These are phyloP conservation scores for Sialis lutaria DNA, from an alignment of 2,888 invertebrate genomes.

Conservation along the genomic window DNA sequence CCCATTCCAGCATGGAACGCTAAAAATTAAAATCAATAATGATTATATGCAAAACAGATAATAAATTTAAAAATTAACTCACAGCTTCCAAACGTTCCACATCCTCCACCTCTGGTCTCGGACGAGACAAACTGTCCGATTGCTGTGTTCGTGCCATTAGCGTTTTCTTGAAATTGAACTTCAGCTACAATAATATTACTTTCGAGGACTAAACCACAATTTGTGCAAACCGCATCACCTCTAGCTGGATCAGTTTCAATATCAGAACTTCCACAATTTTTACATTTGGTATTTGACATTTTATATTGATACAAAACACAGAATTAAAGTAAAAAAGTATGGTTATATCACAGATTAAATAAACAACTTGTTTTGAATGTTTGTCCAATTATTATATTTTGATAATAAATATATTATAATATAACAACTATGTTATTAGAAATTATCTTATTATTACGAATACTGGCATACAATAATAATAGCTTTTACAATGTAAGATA, in stretches of 20 bases:
- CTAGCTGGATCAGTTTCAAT: constrained; percentile 89
- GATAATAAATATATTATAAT: too few relatives aligned
- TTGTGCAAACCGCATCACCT: constrained; percentile 91
- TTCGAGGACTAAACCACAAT: constrained; percentile 90
- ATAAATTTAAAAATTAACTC: constrained; percentile 13
- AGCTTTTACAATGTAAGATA: too few relatives aligned
- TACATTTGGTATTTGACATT: constrained; percentile 60
- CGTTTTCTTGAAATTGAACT: constrained; percentile 87
- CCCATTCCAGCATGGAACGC: constrained; percentile 65
- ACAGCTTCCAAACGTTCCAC: constrained; percentile 63
- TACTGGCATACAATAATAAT: too few relatives aligned
- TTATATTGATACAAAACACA: background rate
- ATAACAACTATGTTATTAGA: too few relatives aligned
- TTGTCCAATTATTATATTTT: too few relatives aligned
- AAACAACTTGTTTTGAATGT: too few relatives aligned
- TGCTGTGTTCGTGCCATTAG: constrained; percentile 71
- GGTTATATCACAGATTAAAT: too few relatives aligned
- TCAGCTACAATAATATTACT: constrained; percentile 94
- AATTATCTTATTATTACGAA: too few relatives aligned
- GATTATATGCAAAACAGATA: background rate
- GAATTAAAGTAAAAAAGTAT: too few relatives aligned
- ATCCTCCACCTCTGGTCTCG: constrained; percentile 64
- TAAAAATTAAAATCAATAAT: constrained; percentile 19
- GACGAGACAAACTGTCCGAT: constrained; percentile 88
- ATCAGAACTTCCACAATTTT: constrained; percentile 74